These are phyloP conservation scores for Geococcyx californianus DNA, from an alignment of 2,113 vertebrate genomes.

Conservation along the genomic window DNA sequence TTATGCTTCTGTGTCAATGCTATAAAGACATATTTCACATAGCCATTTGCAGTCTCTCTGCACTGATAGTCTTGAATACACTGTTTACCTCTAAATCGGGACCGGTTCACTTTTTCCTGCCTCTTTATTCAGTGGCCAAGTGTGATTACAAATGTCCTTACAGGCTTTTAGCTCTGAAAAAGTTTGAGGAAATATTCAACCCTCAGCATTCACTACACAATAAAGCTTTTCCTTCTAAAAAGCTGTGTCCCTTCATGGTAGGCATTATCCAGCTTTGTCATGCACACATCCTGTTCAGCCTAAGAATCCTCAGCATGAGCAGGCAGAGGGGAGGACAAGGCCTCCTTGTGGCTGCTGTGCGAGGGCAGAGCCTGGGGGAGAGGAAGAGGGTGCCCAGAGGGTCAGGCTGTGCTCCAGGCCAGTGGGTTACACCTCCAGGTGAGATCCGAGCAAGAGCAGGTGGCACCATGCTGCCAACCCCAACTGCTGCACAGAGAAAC, in stretches of 20 bases:
- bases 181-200: neutral
- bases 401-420: neutral
- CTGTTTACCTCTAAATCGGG: neutral
- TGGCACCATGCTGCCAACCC: neutral
- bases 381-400: neutral
- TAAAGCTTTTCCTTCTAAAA: neutral
- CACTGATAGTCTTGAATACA: neutral
- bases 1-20: neutral
- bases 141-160: neutral
- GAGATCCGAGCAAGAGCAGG: neutral
- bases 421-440: neutral
- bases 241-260: neutral
- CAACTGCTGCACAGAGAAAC: neutral
- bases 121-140: neutral
- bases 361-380: neutral
- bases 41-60: neutral
- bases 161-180: neutral
- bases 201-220: neutral
- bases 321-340: neutral
- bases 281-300: neutral
- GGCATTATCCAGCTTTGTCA: neutral
- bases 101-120: neutral
- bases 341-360: neutral
- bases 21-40: neutral
- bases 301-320: neutral